phyloP scores from a whole-genome alignment of 2,888 invertebrate species.

The Ochlodes sylvanus region DNA sequence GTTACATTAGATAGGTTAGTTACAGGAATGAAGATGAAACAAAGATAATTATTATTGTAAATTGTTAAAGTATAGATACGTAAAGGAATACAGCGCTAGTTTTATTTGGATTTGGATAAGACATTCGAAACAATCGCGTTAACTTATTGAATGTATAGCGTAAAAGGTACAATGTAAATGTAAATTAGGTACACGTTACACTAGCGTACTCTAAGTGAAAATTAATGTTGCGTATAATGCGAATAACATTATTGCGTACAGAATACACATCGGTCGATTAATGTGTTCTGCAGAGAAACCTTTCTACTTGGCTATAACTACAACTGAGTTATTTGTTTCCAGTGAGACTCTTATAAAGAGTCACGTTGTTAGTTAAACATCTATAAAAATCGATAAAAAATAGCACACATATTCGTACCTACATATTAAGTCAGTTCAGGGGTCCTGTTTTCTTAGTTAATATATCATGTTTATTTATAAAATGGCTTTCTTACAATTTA shows the following conservation, averaged over 20 bases:
- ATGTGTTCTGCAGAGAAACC: constrained; percentile 16
- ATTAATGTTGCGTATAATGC: constrained; percentile 38
- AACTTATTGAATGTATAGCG: constrained; percentile 34
- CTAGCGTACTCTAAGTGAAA: constrained; percentile 35
- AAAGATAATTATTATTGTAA: too few species aligned
- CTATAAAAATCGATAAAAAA: too few species aligned
- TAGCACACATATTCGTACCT: too few species aligned
- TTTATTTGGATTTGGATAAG: not conserved
- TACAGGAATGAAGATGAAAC: too few species aligned
- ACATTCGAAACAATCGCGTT: constrained; percentile 33
- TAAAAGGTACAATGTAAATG: constrained; percentile 37
- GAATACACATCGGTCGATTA: constrained; percentile 32
- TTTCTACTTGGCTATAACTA: constrained; percentile 6
- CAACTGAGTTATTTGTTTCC: constrained; percentile 6
- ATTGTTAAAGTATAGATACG: too few species aligned
- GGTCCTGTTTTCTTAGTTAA: too few species aligned
- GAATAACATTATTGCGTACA: constrained; percentile 37
- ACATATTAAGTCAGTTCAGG: too few species aligned
- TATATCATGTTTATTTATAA: too few species aligned
- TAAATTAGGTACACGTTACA: constrained; percentile 36
- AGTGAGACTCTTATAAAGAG: not conserved
- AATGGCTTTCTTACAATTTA: too few species aligned
- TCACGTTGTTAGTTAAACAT: not conserved
- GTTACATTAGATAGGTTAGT: too few species aligned
- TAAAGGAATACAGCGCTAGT: not conserved